Base-by-base conservation (phyloP, 64 coral and sea anemone genomes). In the Cladopsammia gracilis region DNA sequence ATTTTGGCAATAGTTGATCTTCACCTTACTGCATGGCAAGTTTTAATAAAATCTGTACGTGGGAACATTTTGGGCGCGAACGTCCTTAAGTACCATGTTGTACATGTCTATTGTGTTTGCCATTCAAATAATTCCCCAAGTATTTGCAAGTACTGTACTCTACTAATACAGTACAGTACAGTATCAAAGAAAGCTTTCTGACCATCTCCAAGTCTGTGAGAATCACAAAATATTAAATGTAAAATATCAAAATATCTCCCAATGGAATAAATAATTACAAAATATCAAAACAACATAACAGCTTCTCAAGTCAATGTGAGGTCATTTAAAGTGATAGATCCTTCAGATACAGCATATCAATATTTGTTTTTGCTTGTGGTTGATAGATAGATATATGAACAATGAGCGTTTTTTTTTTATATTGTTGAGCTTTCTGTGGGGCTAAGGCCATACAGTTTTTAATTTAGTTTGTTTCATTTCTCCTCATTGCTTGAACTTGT, bases 281-380 rank as follows among this genome's bases (percentile, higher is more conserved):
- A 75, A 75, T 75, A 75, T 75, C 72, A 75, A 75, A 75, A 75
- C 72, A 48, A 75, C 13, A 15, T 75, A 75, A 75, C 45, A 48
- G 74, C 74, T 53, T 76, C 74, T 76, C 74, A 76, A 24, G 87
- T 89, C 87, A 89, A 77, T 89, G 19, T 89, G 72, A 89, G 72
- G 24, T 89, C 87, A 77, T 89, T 89, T 89, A 76, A 89, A 89
- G 86, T 76, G 71, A 89, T 48, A 76, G 74, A 52, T 54, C 74
- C 74, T 89, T 76, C 20, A 76, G 86, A 76, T 76, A 57, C 49
- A 76, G 71, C 86, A 62, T 62, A 76, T 89, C 71, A 76, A 64
- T 89, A 56, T 56, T 56, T 56, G 53, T 56, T 56, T 56, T 56
- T 6, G 53, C 3, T 56, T 3, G 53, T 56, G 53, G 53, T 5